These are phyloP conservation scores for Gobio gobio DNA, from an alignment of 2,113 vertebrate genomes.

Conservation along the genomic window DNA sequence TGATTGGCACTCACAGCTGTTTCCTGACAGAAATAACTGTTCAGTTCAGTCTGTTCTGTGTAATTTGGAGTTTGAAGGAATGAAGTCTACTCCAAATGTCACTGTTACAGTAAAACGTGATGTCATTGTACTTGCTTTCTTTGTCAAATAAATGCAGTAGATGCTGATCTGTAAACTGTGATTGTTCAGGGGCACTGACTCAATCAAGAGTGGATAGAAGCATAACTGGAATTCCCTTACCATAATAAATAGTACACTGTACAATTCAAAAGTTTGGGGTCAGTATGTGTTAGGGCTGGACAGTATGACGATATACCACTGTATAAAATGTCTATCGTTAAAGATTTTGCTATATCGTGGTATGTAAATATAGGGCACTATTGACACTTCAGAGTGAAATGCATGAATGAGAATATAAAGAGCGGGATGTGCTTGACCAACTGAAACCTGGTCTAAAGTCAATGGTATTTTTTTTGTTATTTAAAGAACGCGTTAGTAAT, in stretches of 20 bases:
- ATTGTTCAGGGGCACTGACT: constrained; percentile 56
- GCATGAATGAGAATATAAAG: too few species aligned
- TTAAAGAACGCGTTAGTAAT: too few species aligned
- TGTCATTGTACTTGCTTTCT: not conserved
- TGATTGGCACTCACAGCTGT: constrained; percentile 20
- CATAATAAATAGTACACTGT: not conserved
- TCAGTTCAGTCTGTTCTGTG: not conserved
- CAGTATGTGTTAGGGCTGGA: too few species aligned
- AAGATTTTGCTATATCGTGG: too few species aligned
- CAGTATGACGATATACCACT: too few species aligned
- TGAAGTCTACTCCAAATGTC: constrained; percentile 21
- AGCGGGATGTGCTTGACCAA: too few species aligned
- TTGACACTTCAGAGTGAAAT: too few species aligned
- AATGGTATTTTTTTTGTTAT: too few species aligned
- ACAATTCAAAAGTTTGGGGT: not conserved
- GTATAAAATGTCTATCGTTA: too few species aligned
- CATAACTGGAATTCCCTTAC: not conserved
- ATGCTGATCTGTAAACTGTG: not conserved
- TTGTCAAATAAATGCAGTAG: constrained; percentile 27
- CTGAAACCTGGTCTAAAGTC: too few species aligned
- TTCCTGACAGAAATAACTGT: constrained; percentile 4
- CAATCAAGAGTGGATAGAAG: not conserved
- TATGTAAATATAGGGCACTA: too few species aligned
- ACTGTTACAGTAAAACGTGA: not conserved
- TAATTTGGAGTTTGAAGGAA: constrained; percentile 16